Conservation (phyloP, 2,113 vertebrate species). For the Ceyx cyanopectus region DNA sequence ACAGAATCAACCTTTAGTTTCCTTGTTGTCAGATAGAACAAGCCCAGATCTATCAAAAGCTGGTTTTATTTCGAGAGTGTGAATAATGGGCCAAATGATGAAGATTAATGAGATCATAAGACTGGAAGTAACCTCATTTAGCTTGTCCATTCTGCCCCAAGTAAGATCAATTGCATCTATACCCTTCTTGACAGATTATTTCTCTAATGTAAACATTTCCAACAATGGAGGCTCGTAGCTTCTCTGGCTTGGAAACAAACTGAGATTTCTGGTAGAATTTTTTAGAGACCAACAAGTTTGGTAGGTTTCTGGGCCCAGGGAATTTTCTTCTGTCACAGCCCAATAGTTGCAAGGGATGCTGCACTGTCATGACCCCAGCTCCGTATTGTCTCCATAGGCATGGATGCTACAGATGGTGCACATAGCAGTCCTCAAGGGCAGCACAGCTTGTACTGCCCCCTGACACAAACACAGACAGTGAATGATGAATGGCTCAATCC, state of each 20-base stretch:
- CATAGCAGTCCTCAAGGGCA: neutral
- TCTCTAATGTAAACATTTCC: slow-evolving; percentile 26
- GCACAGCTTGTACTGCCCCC: neutral
- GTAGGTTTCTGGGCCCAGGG: neutral
- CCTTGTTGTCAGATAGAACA: neutral
- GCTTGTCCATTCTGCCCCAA: slow-evolving; percentile 18
- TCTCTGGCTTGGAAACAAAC: neutral
- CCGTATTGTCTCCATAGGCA: neutral
- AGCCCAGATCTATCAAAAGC: neutral
- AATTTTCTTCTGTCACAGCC: neutral
- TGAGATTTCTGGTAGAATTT: neutral
- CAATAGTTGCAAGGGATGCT: neutral
- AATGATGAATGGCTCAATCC: neutral
- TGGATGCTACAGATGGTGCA: rapidly evolving
- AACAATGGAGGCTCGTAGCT: neutral
- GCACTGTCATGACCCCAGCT: neutral
- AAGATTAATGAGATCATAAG: slow-evolving; percentile 55
- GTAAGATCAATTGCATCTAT: slow-evolving; percentile 51
- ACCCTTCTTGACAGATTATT: slow-evolving; percentile 33
- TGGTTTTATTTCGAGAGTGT: slow-evolving; percentile 8
- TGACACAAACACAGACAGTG: neutral
- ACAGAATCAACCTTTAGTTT: neutral
- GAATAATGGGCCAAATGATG: slow-evolving; percentile 21
- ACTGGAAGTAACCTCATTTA: slow-evolving; percentile 50
- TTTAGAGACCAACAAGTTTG: neutral